Percentiles rank a stretch among this genome's conserved stretches.
phyloP scores from a whole-genome alignment of 2,113 vertebrate species.

The Corvus moneduloides region DNA sequence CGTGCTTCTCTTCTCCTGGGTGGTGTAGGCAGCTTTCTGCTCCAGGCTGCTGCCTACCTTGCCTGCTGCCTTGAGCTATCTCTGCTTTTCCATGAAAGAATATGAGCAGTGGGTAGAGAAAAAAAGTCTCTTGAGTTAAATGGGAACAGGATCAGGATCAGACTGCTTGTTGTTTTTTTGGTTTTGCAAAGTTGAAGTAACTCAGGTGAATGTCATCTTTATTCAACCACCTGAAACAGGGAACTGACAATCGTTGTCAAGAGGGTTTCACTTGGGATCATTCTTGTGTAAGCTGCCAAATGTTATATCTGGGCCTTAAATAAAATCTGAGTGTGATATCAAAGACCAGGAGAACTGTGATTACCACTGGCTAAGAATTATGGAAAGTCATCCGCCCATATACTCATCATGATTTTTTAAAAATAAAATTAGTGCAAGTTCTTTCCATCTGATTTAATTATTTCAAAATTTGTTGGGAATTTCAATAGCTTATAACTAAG shows the following conservation, averaged over 20 bases:
- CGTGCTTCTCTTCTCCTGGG: neutral
- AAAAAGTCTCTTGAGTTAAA: slow-evolving; percentile 2
- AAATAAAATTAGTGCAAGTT: neutral
- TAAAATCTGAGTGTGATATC: neutral
- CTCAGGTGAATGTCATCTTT: neutral
- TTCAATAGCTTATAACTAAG: neutral
- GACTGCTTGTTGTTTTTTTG: neutral
- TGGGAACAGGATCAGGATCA: neutral
- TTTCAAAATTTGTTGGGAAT: neutral
- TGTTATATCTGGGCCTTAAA: neutral
- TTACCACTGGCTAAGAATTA: neutral
- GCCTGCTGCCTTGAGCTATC: slow-evolving; percentile 38
- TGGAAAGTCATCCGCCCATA: neutral
- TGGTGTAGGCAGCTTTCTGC: slow-evolving; percentile 44
- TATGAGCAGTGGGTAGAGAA: slow-evolving; percentile 2
- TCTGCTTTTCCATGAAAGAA: neutral
- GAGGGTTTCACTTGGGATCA: neutral
- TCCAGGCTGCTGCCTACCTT: slow-evolving; percentile 43
- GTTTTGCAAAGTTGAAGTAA: neutral
- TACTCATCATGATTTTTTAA: neutral
- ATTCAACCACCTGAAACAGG: neutral
- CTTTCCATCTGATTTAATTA: neutral
- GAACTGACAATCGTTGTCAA: neutral
- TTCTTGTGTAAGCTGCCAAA: neutral
- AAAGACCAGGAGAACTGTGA: neutral